Evolutionary conservation across 2,888 invertebrate species (phyloP), one percentile per base, ranked within the genome.

Genomic region (Orthosia incerta): DNA sequence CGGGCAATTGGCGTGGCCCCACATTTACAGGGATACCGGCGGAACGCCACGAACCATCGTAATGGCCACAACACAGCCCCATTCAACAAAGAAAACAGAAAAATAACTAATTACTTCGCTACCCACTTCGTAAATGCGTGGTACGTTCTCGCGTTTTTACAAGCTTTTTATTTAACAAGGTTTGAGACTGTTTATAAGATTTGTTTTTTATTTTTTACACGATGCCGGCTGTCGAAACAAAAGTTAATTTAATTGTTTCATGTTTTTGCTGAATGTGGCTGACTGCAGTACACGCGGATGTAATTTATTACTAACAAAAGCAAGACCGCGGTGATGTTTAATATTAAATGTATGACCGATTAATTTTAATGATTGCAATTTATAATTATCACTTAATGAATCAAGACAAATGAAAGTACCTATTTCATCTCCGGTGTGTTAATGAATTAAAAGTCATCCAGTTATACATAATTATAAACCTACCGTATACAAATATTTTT

Each of bases 21-120:
- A 87, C 80, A 86, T 80, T 82, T 82, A 87, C 82, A 75, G 76
- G 79, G 83, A 80, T 85, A 80, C 87, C 82, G 72, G 74, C 64
- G 83, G 79, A 86, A 75, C 76, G 63, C 88, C 86, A 77, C 83
- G 79, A 80, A 86, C 83, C 80, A 82, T 74, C 78, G 82, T 83
- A 84, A 83, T 80, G 78, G 86, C 86, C 83, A 79, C 87, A 83
- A 87, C 86, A 82, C 73, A 86, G 78, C 74, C 79, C 79, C 79
- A 85, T 88, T 87, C 77, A 78, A 80, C 82, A 84, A 86, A 87
- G 85, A 87, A 88, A 88, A 87, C 80, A 86, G 81, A 84, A 86
- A 84, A 84, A 83, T 86, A 86, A 84, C 79, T 86, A 84, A 84
- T 84, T 84, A 86, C 84, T 79, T 61, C 74, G 61, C 78, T 76